Conservation (phyloP, 2,888 invertebrate genomes). For the Ormyrus rosae region DNA sequence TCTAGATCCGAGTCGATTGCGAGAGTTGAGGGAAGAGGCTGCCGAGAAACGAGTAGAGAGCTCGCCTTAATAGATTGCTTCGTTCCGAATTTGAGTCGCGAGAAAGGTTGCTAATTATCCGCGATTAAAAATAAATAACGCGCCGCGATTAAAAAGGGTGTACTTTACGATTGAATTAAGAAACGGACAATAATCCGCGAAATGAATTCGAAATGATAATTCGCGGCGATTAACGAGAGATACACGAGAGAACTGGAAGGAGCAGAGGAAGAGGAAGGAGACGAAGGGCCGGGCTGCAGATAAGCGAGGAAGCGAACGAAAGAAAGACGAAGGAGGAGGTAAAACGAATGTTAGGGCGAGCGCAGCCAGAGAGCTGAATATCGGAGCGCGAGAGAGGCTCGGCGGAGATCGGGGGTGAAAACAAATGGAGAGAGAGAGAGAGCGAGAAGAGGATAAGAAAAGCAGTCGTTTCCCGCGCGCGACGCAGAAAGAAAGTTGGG, state of each 20-base stretch:
- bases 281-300: not conserved
- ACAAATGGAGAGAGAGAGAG: conserved; percentile 46
- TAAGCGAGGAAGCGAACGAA: not conserved
- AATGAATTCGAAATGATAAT: too few species aligned
- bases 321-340: conserved; percentile 48
- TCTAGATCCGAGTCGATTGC: not conserved
- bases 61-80: too few species aligned
- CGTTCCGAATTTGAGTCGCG: too few species aligned
- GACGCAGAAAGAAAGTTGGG: conserved; percentile 6
- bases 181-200: too few species aligned
- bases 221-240: not conserved
- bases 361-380: conserved; percentile 62
- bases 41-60: conserved; percentile 8
- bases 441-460: conserved; percentile 48
- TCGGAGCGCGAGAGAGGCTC: conserved; percentile 63
- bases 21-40: conserved; percentile 36
- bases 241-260: conserved; percentile 3
- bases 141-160: too few species aligned
- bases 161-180: too few species aligned
- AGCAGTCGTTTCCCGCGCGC: not conserved
- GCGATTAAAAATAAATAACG: too few species aligned
- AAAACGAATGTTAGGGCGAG: conserved; percentile 64
- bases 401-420: conserved; percentile 17
- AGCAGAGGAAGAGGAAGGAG: conserved; percentile 7
- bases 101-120: too few species aligned